phyloP scores from a whole-genome alignment of 2,113 vertebrate species.

The Casuarius casuarius region DNA sequence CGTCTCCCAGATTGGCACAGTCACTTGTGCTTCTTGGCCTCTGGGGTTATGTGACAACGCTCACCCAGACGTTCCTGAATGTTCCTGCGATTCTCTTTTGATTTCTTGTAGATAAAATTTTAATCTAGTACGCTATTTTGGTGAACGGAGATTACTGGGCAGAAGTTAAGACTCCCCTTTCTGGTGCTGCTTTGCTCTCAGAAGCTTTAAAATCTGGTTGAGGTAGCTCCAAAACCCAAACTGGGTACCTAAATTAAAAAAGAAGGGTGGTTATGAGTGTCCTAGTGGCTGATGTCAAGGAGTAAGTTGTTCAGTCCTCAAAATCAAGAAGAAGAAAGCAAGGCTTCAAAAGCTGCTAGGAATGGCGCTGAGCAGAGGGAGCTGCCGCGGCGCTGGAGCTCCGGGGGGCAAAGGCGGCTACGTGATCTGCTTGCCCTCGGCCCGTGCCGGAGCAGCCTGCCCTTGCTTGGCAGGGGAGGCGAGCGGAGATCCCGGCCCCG shows the following conservation, averaged over 20 bases:
- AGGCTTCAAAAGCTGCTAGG: neutral
- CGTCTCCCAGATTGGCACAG: neutral
- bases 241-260: neutral
- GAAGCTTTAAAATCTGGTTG: neutral
- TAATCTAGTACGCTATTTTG: neutral
- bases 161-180: neutral
- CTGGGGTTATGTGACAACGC: neutral
- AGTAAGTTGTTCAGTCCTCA: neutral
- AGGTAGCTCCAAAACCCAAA: neutral
- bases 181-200: neutral
- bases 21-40: neutral
- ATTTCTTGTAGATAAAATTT: neutral
- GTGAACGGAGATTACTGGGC: neutral
- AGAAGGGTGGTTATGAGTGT: accelerated
- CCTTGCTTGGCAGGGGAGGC: neutral
- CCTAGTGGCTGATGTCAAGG: neutral
- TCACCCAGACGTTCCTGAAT: no score
- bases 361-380: neutral
- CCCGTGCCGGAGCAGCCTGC: no score
- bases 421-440: no score
- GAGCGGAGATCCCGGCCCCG: no score
- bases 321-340: neutral
- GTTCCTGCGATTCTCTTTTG: neutral
- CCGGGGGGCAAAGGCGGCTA: neutral
- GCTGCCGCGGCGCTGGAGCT: no score